A percentile compares a stretch with the other conserved stretches of the same genome.
Evolutionary conservation across 2,113 vertebrate genomes (phyloP).

Genomic region (Rhinopomastus cyanomelas): DNA sequence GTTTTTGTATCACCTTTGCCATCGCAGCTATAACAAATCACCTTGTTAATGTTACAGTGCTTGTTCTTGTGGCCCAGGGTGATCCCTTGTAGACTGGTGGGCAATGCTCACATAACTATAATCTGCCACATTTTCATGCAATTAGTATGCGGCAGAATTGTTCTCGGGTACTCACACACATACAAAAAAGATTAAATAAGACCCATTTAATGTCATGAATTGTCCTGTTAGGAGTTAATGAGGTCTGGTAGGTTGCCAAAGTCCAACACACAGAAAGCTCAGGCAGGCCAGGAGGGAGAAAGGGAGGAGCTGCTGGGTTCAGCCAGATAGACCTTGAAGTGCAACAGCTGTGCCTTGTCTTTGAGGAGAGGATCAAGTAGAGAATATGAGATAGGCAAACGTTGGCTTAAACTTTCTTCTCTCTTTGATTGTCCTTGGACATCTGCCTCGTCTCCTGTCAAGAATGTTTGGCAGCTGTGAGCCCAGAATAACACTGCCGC

Average conservation of each 20-base stretch:
- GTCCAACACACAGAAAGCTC: constrained; percentile 35
- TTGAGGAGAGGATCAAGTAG: constrained; percentile 90
- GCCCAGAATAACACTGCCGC: constrained; percentile 90
- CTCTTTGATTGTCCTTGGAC: constrained; percentile 98
- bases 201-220: constrained; percentile 28
- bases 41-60: constrained; percentile 61
- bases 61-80: constrained; percentile 56
- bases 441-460: constrained; percentile 97
- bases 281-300: constrained; percentile 61
- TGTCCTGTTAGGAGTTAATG: constrained; percentile 68
- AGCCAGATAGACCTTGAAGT: constrained; percentile 83
- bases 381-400: constrained; percentile 96
- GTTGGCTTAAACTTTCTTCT: constrained; percentile 93
- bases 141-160: constrained; percentile 44
- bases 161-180: constrained; percentile 18
- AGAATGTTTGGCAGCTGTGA: constrained; percentile 98
- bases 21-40: constrained; percentile 61
- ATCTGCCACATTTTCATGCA: constrained; percentile 11
- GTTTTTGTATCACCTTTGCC: constrained; percentile 66
- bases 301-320: constrained; percentile 68
- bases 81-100: constrained; percentile 34
- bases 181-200: constrained; percentile 50
- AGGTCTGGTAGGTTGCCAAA: constrained; percentile 57
- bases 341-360: constrained; percentile 93
- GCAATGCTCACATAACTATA: constrained; percentile 9